phyloP scores from a whole-genome alignment of 1,140 invertebrate genomes.

The Cydia pomonella region DNA sequence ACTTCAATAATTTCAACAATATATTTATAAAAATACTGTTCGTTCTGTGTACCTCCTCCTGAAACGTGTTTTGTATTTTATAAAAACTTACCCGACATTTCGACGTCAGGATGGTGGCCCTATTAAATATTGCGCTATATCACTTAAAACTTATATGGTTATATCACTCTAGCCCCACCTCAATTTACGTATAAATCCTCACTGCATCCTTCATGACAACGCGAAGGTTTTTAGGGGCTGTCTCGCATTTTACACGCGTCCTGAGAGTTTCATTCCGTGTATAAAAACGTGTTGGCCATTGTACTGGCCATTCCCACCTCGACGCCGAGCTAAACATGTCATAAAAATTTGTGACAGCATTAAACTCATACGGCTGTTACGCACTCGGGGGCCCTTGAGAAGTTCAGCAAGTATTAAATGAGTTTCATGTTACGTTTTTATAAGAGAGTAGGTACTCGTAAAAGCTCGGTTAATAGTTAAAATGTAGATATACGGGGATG shows the following conservation, averaged over 20 bases:
- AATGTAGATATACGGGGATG: too few relatives aligned
- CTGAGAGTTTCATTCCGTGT: constrained; percentile 18
- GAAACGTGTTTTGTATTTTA: too few relatives aligned
- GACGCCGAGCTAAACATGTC: not conserved
- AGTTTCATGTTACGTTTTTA: not conserved
- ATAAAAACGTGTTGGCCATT: constrained; percentile 31
- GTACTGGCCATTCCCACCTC: constrained; percentile 17
- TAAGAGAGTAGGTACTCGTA: not conserved
- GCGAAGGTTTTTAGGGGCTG: constrained; percentile 2
- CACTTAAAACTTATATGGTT: too few relatives aligned
- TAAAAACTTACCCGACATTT: too few relatives aligned
- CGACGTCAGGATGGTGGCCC: too few relatives aligned
- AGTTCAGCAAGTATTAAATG: not conserved
- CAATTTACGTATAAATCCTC: not conserved
- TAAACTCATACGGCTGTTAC: constrained; percentile 12
- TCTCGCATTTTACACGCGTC: not conserved
- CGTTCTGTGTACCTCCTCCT: too few relatives aligned
- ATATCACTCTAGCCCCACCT: not conserved
- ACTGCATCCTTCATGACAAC: not conserved
- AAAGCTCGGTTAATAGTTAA: not conserved
- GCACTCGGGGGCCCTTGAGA: not conserved
- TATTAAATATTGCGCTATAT: too few relatives aligned
- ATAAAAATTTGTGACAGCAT: constrained; percentile 27
- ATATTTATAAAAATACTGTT: too few relatives aligned
- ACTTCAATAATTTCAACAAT: too few relatives aligned